Conservation (phyloP, 2,888 invertebrate genomes). For the Chrysina gloriosa region DNA sequence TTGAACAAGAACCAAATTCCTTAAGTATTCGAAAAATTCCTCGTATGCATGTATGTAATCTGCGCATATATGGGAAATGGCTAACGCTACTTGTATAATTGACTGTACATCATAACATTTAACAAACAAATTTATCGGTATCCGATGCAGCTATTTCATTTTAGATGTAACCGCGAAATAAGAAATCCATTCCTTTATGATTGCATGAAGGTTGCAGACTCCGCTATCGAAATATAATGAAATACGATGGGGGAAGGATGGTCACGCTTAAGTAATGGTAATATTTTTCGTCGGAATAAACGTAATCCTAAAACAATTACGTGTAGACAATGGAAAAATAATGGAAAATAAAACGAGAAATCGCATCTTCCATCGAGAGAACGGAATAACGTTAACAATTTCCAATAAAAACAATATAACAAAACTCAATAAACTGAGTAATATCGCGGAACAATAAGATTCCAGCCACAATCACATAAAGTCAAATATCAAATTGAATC, state of each 20-base stretch:
- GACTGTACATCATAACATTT: too few relatives aligned
- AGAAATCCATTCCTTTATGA: too few relatives aligned
- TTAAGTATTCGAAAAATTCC: too few relatives aligned
- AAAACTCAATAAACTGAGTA: slow-evolving; percentile 62
- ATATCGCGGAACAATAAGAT: slow-evolving; percentile 61
- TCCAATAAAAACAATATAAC: slow-evolving; percentile 60
- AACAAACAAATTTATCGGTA: too few relatives aligned
- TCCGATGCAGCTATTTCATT: too few relatives aligned
- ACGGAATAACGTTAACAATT: slow-evolving; percentile 45
- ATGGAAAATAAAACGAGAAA: slow-evolving; percentile 57
- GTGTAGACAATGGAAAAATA: slow-evolving; percentile 58
- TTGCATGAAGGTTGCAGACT: too few relatives aligned
- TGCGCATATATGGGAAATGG: too few relatives aligned
- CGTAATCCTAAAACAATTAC: slow-evolving; percentile 51
- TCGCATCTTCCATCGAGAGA: slow-evolving; percentile 46
- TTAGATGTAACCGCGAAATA: too few relatives aligned
- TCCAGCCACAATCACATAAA: slow-evolving; percentile 61
- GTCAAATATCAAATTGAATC: slow-evolving; percentile 63
- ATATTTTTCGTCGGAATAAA: slow-evolving; percentile 43
- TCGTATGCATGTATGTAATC: too few relatives aligned
- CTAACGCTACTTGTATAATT: too few relatives aligned
- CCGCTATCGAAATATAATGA: background rate
- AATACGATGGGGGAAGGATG: background rate
- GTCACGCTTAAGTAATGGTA: slow-evolving; percentile 33
- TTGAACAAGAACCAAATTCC: too few relatives aligned